Evolutionary conservation across 2,797 vertebrate genomes (phyloP).

Genomic region (Harpagifer antarcticus): DNA sequence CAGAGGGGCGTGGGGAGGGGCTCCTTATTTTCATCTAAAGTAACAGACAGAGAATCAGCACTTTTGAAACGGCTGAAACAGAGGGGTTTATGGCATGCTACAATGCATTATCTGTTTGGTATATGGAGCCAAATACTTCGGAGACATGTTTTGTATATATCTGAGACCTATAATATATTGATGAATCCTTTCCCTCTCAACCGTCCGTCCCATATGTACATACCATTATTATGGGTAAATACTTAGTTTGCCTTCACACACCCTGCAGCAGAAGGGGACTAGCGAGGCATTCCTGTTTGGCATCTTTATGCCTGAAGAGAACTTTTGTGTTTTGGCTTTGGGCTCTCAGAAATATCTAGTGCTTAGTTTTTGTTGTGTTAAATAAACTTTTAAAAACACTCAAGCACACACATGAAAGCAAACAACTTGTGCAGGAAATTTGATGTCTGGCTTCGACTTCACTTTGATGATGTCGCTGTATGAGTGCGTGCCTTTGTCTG

Average conservation of each 20-base stretch:
- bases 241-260: neutral
- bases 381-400: neutral
- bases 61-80: no score
- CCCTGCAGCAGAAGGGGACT: neutral
- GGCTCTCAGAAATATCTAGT: neutral
- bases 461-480: constrained; percentile 10
- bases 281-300: neutral
- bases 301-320: neutral
- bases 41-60: no score
- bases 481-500: neutral
- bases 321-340: neutral
- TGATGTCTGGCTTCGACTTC: constrained; percentile 41
- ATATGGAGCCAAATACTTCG: no score
- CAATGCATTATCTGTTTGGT: no score
- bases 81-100: no score
- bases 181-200: neutral
- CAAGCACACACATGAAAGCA: neutral
- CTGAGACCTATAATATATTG: no score
- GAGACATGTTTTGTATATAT: no score
- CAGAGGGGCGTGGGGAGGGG: no score
- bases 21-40: no score
- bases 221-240: neutral
- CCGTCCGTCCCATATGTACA: neutral
- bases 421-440: constrained; percentile 39
- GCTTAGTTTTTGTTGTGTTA: neutral